Conservation (phyloP, 2,113 vertebrate species). For the Gallinago paraguaiae region DNA sequence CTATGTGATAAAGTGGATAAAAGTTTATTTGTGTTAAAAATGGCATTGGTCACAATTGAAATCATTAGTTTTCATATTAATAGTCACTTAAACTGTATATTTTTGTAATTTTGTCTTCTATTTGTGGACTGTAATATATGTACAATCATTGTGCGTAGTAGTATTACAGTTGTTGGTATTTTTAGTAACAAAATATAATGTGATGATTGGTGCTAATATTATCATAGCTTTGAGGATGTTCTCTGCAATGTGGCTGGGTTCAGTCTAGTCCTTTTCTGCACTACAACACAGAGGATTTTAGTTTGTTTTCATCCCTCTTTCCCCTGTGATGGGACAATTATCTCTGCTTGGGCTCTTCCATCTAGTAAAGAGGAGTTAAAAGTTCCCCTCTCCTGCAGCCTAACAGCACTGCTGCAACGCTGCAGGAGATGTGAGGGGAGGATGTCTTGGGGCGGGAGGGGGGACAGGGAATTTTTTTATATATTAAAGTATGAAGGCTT, state of each 20-base stretch:
- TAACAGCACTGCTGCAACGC: neutral
- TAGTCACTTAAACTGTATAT: neutral
- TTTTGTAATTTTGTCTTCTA: neutral
- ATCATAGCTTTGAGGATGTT: neutral
- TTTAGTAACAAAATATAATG: neutral
- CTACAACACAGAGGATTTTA: neutral
- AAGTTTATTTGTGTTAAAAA: neutral
- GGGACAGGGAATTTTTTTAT: neutral
- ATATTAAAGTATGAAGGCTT: neutral
- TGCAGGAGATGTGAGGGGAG: neutral
- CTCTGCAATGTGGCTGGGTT: neutral
- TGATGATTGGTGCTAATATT: neutral
- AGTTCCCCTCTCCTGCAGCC: neutral
- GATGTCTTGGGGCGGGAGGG: fast-evolving
- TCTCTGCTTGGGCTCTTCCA: neutral
- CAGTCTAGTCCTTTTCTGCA: neutral
- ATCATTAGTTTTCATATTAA: neutral
- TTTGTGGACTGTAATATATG: neutral
- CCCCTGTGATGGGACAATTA: neutral
- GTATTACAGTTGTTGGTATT: neutral
- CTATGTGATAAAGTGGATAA: neutral
- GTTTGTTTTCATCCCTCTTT: neutral
- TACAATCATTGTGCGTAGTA: neutral
- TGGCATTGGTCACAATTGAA: neutral
- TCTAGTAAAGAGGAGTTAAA: neutral